Conservation (phyloP, 1,140 invertebrate genomes). For the Notospermus geniculatus region DNA sequence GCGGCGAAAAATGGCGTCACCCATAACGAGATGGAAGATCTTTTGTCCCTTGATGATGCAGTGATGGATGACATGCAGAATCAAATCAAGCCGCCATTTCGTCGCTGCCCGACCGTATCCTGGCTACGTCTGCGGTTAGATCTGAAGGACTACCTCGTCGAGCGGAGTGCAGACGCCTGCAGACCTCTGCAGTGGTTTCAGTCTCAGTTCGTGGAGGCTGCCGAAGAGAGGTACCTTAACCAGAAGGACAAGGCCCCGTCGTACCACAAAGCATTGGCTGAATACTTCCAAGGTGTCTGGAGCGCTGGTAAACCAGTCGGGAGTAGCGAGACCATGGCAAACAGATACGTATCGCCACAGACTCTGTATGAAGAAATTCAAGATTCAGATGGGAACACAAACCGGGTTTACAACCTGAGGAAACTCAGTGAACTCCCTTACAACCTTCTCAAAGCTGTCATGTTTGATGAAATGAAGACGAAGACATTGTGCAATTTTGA, state of each 20-base stretch:
- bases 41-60: slow-evolving; percentile 68
- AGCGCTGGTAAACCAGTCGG: slow-evolving; percentile 36
- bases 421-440: slow-evolving; percentile 80
- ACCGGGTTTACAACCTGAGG: slow-evolving; percentile 74
- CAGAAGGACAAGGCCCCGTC: slow-evolving; percentile 55
- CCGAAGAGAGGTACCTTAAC: slow-evolving; percentile 60
- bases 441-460: slow-evolving; percentile 73
- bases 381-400: slow-evolving; percentile 57
- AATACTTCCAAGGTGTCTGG: slow-evolving; percentile 59
- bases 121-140: slow-evolving; percentile 68
- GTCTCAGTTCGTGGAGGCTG: slow-evolving; percentile 59
- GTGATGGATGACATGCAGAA: slow-evolving; percentile 61
- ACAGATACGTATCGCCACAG: slow-evolving; percentile 35
- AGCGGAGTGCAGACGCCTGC: slow-evolving; percentile 62
- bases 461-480: slow-evolving; percentile 87
- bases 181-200: slow-evolving; percentile 67
- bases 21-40: slow-evolving; percentile 72
- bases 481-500: slow-evolving; percentile 96
- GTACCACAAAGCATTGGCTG: slow-evolving; percentile 57
- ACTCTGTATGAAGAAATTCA: slow-evolving; percentile 68
- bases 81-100: slow-evolving; percentile 49
- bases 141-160: slow-evolving; percentile 66
- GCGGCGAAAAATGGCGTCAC: slow-evolving; percentile 70
- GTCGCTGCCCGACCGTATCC: slow-evolving; percentile 61
- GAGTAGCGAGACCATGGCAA: slow-evolving; percentile 35